These are phyloP conservation scores for Callithrix jacchus DNA, from an alignment of 2,113 vertebrate species.

Conservation along the genomic window DNA sequence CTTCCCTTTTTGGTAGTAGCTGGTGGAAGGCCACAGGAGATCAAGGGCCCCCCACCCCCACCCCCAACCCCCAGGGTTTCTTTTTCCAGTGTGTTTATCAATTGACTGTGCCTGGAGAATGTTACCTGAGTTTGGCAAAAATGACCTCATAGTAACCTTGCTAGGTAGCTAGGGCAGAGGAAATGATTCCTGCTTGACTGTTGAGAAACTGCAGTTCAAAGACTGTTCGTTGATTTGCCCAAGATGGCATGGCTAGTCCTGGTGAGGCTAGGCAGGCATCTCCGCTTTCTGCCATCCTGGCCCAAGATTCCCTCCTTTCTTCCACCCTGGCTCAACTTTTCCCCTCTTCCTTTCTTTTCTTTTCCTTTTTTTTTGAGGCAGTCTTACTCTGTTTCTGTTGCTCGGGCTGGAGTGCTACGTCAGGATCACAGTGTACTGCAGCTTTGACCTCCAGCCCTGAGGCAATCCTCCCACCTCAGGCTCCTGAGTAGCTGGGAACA, in stretches of 20 bases:
- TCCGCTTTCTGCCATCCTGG: no score
- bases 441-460: not conserved
- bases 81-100: not conserved
- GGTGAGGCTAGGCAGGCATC: rapidly evolving
- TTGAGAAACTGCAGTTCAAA: not conserved
- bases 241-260: not conserved
- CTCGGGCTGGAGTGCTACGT: no score
- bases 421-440: no score
- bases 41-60: no score
- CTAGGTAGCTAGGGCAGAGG: not conserved
- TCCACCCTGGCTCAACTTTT: not conserved
- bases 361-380: not conserved
- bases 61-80: not conserved
- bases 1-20: not conserved
- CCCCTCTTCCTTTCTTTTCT: no score
- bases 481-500: no score
- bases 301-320: not conserved
- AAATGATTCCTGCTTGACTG: not conserved
- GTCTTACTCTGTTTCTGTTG: not conserved
- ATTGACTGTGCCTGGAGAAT: not conserved
- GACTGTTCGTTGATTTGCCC: not conserved
- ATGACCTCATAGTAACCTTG: not conserved
- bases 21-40: not conserved
- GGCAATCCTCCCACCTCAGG: no score
- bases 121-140: not conserved